Conservation (phyloP, 92 coral and sea anemone genomes). For the Umimayanthus kanabou region DNA sequence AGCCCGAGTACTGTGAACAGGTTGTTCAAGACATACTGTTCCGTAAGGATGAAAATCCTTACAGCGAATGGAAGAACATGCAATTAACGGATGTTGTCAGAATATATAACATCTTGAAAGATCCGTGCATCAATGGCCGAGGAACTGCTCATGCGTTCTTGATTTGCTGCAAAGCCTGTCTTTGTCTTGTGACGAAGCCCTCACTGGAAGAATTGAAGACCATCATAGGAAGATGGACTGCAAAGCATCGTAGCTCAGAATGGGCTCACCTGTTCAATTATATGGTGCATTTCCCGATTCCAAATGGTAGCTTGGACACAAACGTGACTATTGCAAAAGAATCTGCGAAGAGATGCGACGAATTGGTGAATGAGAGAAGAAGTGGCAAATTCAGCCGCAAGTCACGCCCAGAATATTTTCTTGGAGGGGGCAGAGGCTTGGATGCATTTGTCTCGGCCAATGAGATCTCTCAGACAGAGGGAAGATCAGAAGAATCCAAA, state of each 20-base stretch:
- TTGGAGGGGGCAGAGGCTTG: slow-evolving; percentile 62
- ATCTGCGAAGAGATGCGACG: slow-evolving; percentile 50
- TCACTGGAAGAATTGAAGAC: slow-evolving; percentile 47
- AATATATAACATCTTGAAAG: slow-evolving; percentile 45
- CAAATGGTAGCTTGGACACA: slow-evolving; percentile 58
- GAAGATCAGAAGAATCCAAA: slow-evolving; percentile 46
- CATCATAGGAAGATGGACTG: slow-evolving; percentile 47
- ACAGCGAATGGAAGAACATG: slow-evolving; percentile 57
- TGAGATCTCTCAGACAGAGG: slow-evolving; percentile 40
- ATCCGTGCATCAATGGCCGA: slow-evolving; percentile 33
- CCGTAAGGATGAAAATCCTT: slow-evolving; percentile 57
- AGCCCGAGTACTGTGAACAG: slow-evolving; percentile 54
- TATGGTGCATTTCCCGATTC: slow-evolving; percentile 69
- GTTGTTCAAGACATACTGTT: slow-evolving; percentile 60
- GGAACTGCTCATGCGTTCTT: slow-evolving; percentile 50
- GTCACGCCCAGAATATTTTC: slow-evolving; percentile 68
- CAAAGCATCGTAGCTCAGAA: slow-evolving; percentile 43
- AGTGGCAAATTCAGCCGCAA: slow-evolving; percentile 43
- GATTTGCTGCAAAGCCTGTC: slow-evolving; percentile 63
- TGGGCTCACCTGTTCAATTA: slow-evolving; percentile 70
- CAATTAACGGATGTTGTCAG: neutral
- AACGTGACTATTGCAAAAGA: slow-evolving; percentile 38
- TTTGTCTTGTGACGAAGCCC: slow-evolving; percentile 53
- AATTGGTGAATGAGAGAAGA: slow-evolving; percentile 36
- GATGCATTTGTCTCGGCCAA: slow-evolving; percentile 46